These are phyloP conservation scores for Peromyscus leucopus DNA, from an alignment of 2,113 vertebrate genomes.

Conservation along the genomic window DNA sequence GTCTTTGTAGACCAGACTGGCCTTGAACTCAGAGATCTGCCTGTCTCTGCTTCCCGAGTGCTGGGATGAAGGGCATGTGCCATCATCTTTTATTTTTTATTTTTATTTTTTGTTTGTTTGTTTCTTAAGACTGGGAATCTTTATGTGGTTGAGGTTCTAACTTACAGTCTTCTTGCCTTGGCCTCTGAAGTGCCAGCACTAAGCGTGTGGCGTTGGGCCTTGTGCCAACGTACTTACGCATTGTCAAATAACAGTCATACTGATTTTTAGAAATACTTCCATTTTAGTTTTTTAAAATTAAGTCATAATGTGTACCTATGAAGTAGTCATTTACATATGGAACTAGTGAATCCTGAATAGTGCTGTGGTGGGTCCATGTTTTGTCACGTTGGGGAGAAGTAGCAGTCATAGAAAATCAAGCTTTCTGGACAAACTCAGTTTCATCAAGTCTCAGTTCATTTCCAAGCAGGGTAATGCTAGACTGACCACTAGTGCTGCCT, in stretches of 20 bases:
- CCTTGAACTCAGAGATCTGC: neutral
- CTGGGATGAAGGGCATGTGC: neutral
- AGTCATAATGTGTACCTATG: neutral
- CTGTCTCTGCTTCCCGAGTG: neutral
- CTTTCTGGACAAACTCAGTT: neutral
- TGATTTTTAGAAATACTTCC: neutral
- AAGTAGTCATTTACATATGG: neutral
- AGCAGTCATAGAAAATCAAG: neutral
- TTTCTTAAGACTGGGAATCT: neutral
- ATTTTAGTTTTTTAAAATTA: neutral
- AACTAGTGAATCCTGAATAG: neutral
- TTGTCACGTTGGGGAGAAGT: neutral
- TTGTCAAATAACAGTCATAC: neutral
- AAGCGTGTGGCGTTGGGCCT: neutral
- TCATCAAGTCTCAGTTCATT: neutral
- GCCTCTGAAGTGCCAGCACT: neutral
- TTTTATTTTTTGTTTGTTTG: neutral
- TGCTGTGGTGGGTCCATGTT: neutral
- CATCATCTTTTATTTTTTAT: neutral
- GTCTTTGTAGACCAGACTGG: neutral
- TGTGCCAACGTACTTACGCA: neutral
- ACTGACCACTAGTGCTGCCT: neutral
- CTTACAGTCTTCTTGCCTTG: neutral
- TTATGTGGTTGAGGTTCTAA: neutral
- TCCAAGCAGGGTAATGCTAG: neutral